Evolutionary conservation across 2,113 vertebrate species (phyloP), one percentile per base, ranked within the genome.

Genomic region (Bufo gargarizans): DNA sequence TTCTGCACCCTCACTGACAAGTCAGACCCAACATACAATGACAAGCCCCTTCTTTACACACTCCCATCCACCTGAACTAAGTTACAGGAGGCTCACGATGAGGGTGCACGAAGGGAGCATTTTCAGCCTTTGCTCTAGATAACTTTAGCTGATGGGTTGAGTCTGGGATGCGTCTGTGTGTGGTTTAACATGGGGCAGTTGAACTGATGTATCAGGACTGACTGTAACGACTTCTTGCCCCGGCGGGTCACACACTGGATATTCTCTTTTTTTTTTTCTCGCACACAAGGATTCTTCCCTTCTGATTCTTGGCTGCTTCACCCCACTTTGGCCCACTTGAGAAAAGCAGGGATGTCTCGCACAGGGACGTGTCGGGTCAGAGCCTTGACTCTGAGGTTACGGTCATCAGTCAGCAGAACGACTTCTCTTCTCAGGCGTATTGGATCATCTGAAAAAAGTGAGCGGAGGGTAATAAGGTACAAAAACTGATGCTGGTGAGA

Each of bases 261-360:
- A 69, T 84, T 84, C 81, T 82, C 63, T 88, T 22, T 77, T 86
- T 63, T 74, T 50, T 87, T 86, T 69, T 80, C 85, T 91, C 88
- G 92, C 89, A 93, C 1, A 85, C 89, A 85, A 79, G 82, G 90
- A 90, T 89, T 92, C 92, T 90, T 92, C 89, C 90, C 93, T 92
- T 92, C 90, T 14, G 0, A 89, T 89, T 49, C 4, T 55, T 50
- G 61, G 88, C 81, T 82, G 59, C 86, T 91, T 99, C 98, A 99
- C 94, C 98, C 98, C 93, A 99, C 98, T 95, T 99, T 98, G 91
- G 98, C 97, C 98, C 98, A 99, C 86, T 93, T 95, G 90, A 99
- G 96, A 95, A 99, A 99, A 81, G 97, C 96, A 0, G 98, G 97
- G 93, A 99, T 98, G 94, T 99, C 98, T 83, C 97, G 93, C 80